Conservation (phyloP, 1,140 invertebrate species). For the Heliconius himera region DNA sequence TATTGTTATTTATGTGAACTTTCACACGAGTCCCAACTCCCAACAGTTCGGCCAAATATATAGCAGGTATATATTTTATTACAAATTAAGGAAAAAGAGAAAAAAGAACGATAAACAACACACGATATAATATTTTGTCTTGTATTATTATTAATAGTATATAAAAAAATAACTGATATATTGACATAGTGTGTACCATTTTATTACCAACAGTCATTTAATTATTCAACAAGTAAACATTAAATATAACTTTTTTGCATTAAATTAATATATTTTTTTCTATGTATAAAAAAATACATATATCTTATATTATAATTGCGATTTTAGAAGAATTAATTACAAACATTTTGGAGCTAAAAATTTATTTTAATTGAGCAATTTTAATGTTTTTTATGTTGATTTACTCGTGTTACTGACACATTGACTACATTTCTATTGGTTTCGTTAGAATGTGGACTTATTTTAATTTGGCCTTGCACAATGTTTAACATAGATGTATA, state of each 20-base stretch:
- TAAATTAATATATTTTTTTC: too few relatives aligned
- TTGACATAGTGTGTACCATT: background rate
- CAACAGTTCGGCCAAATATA: too few relatives aligned
- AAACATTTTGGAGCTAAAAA: background rate
- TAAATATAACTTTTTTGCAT: background rate
- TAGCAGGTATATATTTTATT: too few relatives aligned
- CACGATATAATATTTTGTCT: background rate
- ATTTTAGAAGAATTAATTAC: background rate
- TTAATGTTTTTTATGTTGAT: conserved; percentile 55
- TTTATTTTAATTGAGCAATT: conserved; percentile 52
- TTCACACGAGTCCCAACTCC: background rate
- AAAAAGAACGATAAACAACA: background rate
- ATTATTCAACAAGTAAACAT: background rate
- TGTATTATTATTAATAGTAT: background rate
- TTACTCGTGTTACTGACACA: conserved; percentile 65
- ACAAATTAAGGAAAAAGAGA: too few relatives aligned
- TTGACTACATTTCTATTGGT: conserved; percentile 67
- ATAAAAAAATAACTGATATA: background rate
- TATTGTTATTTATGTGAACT: background rate
- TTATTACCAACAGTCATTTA: background rate
- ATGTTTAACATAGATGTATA: conserved; percentile 78
- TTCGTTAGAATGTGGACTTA: conserved; percentile 72
- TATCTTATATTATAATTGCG: background rate
- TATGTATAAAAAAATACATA: too few relatives aligned
- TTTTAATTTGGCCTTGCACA: conserved; percentile 80